phyloP scores from a whole-genome alignment of 2,113 vertebrate species.

The Nanorana parkeri region DNA sequence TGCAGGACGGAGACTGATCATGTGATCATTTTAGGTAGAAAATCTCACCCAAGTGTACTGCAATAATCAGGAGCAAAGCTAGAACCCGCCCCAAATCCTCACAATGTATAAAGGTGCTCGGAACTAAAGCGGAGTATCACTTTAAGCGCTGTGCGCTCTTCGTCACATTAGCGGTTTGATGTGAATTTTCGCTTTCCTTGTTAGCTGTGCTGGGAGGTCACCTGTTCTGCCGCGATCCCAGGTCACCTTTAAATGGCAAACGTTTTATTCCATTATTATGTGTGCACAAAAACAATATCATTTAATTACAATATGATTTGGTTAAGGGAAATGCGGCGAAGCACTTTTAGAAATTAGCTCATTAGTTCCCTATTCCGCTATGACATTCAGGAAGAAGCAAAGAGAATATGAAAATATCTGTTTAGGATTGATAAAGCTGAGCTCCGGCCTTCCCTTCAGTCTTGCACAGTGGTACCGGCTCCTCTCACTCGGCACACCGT shows the following conservation, averaged over 20 bases:
- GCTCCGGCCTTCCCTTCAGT: neutral
- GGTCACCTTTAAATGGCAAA: constrained; percentile 16
- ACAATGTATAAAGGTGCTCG: too few relatives aligned
- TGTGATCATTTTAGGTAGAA: too few relatives aligned
- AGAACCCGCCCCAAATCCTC: too few relatives aligned
- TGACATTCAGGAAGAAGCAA: neutral
- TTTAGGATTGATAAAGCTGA: neutral
- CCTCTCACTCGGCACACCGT: neutral
- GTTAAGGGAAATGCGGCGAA: neutral
- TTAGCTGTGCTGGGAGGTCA: too few relatives aligned
- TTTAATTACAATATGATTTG: constrained; percentile 6
- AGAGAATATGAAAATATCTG: neutral
- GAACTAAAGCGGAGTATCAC: too few relatives aligned
- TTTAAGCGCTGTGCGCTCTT: too few relatives aligned
- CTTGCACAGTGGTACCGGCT: neutral
- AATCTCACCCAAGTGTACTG: too few relatives aligned
- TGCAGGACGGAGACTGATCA: too few relatives aligned
- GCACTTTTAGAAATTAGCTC: neutral
- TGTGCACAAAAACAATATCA: neutral
- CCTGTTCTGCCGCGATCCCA: too few relatives aligned
- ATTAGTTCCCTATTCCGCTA: neutral
- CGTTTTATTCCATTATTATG: neutral
- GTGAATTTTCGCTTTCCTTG: too few relatives aligned
- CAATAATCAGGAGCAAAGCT: too few relatives aligned
- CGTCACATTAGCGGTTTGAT: too few relatives aligned